phyloP scores from a whole-genome alignment of 53 echinoderm and acorn worm species.

The Holothuria leucospilota region DNA sequence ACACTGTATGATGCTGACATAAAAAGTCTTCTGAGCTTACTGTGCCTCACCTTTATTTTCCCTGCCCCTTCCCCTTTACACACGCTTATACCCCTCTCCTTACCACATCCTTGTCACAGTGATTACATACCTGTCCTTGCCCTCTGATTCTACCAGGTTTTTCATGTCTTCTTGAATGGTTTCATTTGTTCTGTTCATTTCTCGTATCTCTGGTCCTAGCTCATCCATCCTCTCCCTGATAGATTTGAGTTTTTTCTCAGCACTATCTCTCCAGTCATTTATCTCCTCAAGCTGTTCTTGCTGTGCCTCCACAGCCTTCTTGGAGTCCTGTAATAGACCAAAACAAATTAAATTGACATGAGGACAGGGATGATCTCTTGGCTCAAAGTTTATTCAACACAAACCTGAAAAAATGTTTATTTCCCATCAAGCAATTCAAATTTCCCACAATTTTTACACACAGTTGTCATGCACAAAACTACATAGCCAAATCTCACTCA shows the following conservation, averaged over 20 bases:
- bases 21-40: too few relatives aligned
- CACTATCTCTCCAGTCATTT: conserved; percentile 89
- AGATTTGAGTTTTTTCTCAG: conserved; percentile 84
- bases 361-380: too few relatives aligned
- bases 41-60: background rate
- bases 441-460: too few relatives aligned
- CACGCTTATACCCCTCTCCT: background rate
- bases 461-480: too few relatives aligned
- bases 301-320: conserved; percentile 68
- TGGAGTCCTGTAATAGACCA: conserved; percentile 44
- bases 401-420: background rate
- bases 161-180: conserved; percentile 91
- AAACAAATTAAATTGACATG: background rate
- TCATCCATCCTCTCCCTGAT: conserved; percentile 98
- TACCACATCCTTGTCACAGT: background rate
- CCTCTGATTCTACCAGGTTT: conserved; percentile 80
- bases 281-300: conserved; percentile 77
- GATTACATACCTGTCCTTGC: conserved; percentile 86
- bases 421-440: too few relatives aligned
- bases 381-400: too few relatives aligned
- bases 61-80: background rate
- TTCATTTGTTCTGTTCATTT: conserved; percentile 95
- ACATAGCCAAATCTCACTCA: too few relatives aligned
- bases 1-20: too few relatives aligned
- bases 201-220: conserved; percentile 89